Evolutionary conservation across 2,113 vertebrate species (phyloP).

Genomic region (Tetrao urogallus): DNA sequence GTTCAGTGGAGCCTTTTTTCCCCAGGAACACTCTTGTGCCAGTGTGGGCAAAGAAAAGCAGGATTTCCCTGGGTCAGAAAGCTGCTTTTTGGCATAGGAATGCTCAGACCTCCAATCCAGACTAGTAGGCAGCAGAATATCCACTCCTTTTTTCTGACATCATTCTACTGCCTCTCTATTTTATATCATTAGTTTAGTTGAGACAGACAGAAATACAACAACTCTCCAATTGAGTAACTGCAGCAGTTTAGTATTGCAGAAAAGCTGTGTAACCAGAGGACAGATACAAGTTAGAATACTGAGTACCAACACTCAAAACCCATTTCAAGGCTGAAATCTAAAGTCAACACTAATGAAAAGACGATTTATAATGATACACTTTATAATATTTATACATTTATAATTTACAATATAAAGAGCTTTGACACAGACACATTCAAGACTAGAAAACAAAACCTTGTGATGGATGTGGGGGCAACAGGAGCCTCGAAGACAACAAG

Average conservation of each 20-base stretch:
- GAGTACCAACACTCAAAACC: not conserved
- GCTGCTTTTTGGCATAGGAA: not conserved
- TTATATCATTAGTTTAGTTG: not conserved
- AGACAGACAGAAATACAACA: not conserved
- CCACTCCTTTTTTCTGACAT: not conserved
- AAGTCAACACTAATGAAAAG: not conserved
- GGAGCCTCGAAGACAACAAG: not conserved
- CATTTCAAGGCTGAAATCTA: not conserved
- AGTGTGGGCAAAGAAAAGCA: not conserved
- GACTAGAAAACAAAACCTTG: not conserved
- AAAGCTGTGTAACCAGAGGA: not conserved
- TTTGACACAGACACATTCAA: not conserved
- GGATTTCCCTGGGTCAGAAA: not conserved
- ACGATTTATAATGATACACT: not conserved
- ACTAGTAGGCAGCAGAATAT: not conserved
- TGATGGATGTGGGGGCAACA: rapidly evolving
- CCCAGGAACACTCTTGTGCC: rapidly evolving
- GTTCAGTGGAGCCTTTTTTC: not conserved
- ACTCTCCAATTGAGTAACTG: not conserved
- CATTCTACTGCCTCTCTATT: not conserved
- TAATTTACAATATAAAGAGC: not conserved
- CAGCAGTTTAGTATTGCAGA: not conserved
- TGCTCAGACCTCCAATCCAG: not conserved
- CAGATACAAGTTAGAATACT: not conserved
- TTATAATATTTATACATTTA: no score